These are phyloP conservation scores for Talpa occidentalis DNA, from an alignment of 2,113 vertebrate species.

Conservation along the genomic window DNA sequence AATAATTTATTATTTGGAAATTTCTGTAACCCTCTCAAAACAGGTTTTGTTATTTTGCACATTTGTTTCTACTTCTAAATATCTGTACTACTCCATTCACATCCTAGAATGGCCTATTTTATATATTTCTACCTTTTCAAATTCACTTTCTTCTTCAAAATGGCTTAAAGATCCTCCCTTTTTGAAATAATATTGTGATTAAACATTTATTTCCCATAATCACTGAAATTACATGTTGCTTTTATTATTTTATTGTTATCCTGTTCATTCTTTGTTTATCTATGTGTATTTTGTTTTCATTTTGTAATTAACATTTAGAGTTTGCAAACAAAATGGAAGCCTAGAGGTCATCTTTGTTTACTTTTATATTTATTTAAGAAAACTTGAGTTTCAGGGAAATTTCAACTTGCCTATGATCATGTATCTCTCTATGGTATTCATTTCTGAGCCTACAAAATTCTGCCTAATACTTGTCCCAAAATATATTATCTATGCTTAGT, in stretches of 20 bases:
- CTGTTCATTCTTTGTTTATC: background rate
- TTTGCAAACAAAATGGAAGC: background rate
- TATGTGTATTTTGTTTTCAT: background rate
- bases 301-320: background rate
- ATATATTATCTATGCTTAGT: background rate
- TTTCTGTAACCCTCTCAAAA: background rate
- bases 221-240: background rate
- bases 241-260: background rate
- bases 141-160: constrained; percentile 14
- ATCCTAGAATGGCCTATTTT: background rate
- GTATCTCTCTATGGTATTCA: background rate
- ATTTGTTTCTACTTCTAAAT: background rate
- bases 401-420: background rate
- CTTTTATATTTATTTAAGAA: background rate
- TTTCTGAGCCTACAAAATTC: background rate
- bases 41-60: background rate
- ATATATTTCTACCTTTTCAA: background rate
- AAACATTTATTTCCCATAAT: background rate
- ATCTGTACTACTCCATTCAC: background rate
- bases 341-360: background rate
- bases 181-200: constrained; percentile 22
- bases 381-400: background rate
- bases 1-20: background rate
- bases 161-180: background rate
- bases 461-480: background rate